Percentiles rank a stretch among this genome's conserved stretches.
Evolutionary conservation across 2,797 vertebrate species (phyloP).

Genomic region (Lacerta bilineata): DNA sequence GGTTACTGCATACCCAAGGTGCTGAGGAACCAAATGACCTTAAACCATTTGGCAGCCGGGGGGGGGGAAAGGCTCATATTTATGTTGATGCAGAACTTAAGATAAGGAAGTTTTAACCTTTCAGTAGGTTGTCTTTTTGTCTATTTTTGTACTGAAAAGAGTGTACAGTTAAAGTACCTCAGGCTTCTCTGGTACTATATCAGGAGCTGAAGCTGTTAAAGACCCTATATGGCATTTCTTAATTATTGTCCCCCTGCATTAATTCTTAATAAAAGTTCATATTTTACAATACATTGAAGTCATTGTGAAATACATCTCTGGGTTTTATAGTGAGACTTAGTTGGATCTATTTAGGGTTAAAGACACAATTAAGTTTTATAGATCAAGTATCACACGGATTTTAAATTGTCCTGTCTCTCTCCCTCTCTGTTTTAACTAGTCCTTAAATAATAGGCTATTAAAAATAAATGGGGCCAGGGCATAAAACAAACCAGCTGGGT

Average conservation of each 20-base stretch:
- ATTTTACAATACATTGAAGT: not conserved
- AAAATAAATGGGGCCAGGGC: not conserved
- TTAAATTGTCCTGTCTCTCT: not conserved
- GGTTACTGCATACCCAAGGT: not conserved
- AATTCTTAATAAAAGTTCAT: not conserved
- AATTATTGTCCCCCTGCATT: not conserved
- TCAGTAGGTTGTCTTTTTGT: not conserved
- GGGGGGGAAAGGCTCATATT: fast-evolving
- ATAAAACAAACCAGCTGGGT: not conserved
- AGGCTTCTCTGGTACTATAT: not conserved
- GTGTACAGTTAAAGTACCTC: not conserved
- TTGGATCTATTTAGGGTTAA: not conserved
- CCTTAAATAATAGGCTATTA: constrained; percentile 9
- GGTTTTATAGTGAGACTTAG: not conserved
- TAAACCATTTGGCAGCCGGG: not conserved
- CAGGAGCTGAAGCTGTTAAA: not conserved
- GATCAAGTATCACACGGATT: not conserved
- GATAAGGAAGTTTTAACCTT: not conserved
- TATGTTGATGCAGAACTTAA: not conserved
- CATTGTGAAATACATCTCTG: not conserved
- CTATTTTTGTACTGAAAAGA: not conserved
- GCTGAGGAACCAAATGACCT: not conserved
- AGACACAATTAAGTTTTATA: not conserved
- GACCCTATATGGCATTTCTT: not conserved
- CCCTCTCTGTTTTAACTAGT: not conserved